Evolutionary conservation across 2,888 invertebrate species (phyloP), one percentile per base, ranked within the genome.

Genomic region (Drosophila quinaria): DNA sequence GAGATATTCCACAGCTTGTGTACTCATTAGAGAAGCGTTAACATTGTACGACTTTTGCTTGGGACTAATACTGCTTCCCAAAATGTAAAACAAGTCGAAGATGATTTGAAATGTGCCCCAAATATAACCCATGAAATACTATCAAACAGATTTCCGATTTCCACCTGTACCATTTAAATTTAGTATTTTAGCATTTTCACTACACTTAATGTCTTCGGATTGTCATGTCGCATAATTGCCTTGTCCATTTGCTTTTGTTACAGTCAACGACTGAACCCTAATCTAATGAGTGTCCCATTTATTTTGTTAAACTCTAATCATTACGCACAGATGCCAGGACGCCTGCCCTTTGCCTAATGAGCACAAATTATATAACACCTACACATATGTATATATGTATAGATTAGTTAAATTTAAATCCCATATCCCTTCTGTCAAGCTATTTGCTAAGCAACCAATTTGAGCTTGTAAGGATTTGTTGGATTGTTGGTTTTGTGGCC

Each of bases 1-100:
- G 78, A 58, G 78, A 79, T 75, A 73, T 72, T 72, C 79, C 70
- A 62, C 85, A 85, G 79, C 85, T 78, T 81, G 79, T 76, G 82
- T 76, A 56, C 82, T 63, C 76, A 81, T 78, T 78, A 75, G 74
- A 77, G 55, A 60, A 31, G 51, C 60, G 66, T 81, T 79, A 67
- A 79, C 62, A 79, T 79, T 73, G 6, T 9, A 9, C 10, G 4
- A 49, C 37, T 47, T 39, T 37, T 22, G 47, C 47, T 15, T 15
- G 2, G 1, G 13, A 31, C 17, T 17, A 51, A 51, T 41, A 8
- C 13, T 17, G 17, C 9, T 41, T 2, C 22, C 15, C 39, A 9
- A 33, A 4, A 13, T 33, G 17, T 33, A 19, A 22, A 3, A 22
- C 22, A 55, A 54, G 54, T 41, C 15, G 17, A 25, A 55, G 10